phyloP scores from a whole-genome alignment of 1,140 invertebrate genomes.

The Bombus breviceps region DNA sequence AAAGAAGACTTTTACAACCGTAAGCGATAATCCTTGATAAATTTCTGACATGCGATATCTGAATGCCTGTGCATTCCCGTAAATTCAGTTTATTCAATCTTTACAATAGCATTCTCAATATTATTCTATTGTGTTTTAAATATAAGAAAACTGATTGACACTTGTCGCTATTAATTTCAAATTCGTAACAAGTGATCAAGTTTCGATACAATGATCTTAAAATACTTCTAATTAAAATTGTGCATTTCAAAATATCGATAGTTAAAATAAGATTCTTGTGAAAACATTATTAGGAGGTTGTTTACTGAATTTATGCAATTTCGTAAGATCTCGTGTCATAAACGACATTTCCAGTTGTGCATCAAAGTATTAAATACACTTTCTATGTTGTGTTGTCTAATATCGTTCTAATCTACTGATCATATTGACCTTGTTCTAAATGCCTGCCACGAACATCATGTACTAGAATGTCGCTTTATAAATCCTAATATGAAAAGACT shows the following conservation, averaged over 20 bases:
- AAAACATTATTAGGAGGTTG: too few relatives aligned
- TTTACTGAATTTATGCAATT: background rate
- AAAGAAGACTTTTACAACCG: too few relatives aligned
- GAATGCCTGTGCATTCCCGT: background rate
- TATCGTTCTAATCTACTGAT: constrained; percentile 29
- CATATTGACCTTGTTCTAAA: constrained; percentile 3
- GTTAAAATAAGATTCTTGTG: too few relatives aligned
- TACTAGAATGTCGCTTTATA: constrained; percentile 27
- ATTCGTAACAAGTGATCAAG: background rate
- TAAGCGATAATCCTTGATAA: background rate
- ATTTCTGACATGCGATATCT: background rate
- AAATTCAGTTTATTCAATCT: background rate
- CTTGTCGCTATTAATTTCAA: background rate
- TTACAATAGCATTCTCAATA: background rate
- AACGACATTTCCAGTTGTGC: background rate
- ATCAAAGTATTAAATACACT: background rate
- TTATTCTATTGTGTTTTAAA: background rate
- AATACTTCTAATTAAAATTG: background rate
- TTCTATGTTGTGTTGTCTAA: constrained; percentile 33
- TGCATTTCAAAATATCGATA: background rate
- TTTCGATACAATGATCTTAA: background rate
- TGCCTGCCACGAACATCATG: constrained; percentile 25
- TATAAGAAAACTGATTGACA: background rate
- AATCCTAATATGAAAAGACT: constrained; percentile 41
- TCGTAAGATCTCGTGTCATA: background rate